These are phyloP conservation scores for Rhincodon typus DNA, from an alignment of 2,797 vertebrate species.

Conservation along the genomic window DNA sequence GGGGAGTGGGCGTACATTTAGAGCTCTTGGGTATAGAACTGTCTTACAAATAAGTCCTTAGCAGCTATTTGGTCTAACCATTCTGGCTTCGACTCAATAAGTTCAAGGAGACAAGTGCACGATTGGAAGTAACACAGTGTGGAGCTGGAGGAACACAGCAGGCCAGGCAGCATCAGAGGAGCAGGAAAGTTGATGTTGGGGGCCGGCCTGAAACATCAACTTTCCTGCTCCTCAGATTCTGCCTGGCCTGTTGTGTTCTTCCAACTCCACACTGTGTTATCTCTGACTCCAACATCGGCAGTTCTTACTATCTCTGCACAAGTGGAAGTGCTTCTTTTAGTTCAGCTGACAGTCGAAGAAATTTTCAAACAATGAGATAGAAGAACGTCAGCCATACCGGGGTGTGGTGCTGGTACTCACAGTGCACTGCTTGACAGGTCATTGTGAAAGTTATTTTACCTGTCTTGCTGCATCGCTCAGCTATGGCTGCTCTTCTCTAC, in stretches of 20 bases:
- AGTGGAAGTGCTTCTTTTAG: background rate
- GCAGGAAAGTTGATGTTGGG: no score
- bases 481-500: background rate
- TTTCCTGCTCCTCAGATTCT: no score
- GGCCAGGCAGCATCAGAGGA: no score
- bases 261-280: no score
- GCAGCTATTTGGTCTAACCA: background rate
- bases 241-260: no score
- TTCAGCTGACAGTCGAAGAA: background rate
- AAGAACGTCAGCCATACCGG: background rate
- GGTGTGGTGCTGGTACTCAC: background rate
- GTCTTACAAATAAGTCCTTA: background rate
- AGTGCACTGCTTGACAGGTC: background rate
- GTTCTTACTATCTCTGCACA: no score
- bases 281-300: no score
- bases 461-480: background rate
- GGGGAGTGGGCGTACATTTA: background rate
- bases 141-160: no score
- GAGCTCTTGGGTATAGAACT: background rate
- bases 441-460: background rate
- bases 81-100: background rate
- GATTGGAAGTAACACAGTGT: no score
- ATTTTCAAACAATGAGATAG: background rate
- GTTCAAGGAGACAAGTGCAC: background rate
- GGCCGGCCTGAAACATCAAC: no score